Evolutionary conservation across 1,140 invertebrate species (phyloP), one percentile per base, ranked within the genome.

Genomic region (Maniola jurtina): DNA sequence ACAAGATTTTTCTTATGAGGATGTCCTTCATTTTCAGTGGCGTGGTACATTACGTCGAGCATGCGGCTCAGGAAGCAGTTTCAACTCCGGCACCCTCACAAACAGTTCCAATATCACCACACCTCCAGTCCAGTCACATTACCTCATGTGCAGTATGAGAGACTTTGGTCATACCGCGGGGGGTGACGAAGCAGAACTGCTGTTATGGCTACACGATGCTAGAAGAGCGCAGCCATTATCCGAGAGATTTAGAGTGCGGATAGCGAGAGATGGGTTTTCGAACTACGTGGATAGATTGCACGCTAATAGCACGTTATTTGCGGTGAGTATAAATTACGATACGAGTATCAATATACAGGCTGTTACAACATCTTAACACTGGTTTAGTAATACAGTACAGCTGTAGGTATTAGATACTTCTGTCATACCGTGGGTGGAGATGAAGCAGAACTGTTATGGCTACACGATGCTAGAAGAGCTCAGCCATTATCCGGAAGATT

Each of bases 181-280:
- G 0, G 95, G 95, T 1, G 97, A 98, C 85, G 96, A 97, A 79
- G 95, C 95, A 0, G 97, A 98, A 90, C 94, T 98, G 6, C 95
- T 96, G 73, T 95, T 98, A 76, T 97, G 96, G 52, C 84, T 98
- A 0, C 98, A 96, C 84, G 96, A 98, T 85, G 94, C 94, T 2
- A 94, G 93, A 73, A 93, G 94, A 64, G 92, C 92, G 33, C 93
- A 93, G 48, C 95, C 95, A 42, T 85, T 96, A 73, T 98, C 96
- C 70, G 97, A 98, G 85, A 92, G 96, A 64, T 98, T 98, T 92
- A 92, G 97, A 77, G 96, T 98, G 50, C 93, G 94, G 78, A 95
- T 98, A 81, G 96, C 96, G 64, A 97, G 96, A 84, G 96, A 97
- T 77, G 97, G 96, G 50, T 97, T 97, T 86, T 96, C 96, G 16